These are phyloP conservation scores for Listronotus bonariensis DNA, from an alignment of 1,140 invertebrate genomes.

Conservation along the genomic window DNA sequence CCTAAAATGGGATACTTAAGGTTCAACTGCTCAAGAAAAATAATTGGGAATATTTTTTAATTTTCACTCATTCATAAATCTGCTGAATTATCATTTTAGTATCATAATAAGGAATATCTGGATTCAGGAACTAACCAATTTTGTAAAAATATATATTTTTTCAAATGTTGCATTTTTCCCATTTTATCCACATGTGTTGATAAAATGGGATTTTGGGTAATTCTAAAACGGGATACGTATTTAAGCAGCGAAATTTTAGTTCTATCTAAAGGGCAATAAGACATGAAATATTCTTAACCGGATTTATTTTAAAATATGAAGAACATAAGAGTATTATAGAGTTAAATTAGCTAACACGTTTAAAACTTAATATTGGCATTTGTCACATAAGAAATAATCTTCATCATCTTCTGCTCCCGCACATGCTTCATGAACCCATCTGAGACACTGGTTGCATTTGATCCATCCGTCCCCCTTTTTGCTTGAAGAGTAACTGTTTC, in stretches of 20 bases:
- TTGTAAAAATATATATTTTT: too few species aligned
- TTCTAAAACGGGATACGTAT: constrained; percentile 6
- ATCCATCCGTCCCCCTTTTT: not conserved
- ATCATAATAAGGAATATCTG: too few species aligned
- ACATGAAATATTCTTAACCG: constrained; percentile 6
- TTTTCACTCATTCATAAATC: too few species aligned
- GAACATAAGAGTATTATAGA: not conserved
- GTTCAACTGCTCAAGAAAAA: too few species aligned
- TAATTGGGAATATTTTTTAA: too few species aligned
- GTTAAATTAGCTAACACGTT: constrained; percentile 2
- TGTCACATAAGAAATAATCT: constrained; percentile 2
- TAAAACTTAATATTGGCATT: constrained; percentile 6
- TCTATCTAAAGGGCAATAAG: constrained; percentile 5
- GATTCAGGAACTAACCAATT: too few species aligned
- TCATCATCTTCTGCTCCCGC: constrained; percentile 4
- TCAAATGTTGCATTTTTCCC: too few species aligned
- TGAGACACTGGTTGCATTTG: not conserved
- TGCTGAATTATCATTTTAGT: too few species aligned
- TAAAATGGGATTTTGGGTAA: too few species aligned
- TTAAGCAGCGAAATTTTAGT: constrained; percentile 5
- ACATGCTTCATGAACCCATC: constrained; percentile 2
- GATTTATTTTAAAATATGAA: constrained; percentile 3
- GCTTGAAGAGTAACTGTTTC: not conserved
- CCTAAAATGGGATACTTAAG: too few species aligned
- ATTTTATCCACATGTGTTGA: too few species aligned